These are phyloP conservation scores for Chirona hameri DNA, from an alignment of 2,888 invertebrate genomes.

Conservation along the genomic window DNA sequence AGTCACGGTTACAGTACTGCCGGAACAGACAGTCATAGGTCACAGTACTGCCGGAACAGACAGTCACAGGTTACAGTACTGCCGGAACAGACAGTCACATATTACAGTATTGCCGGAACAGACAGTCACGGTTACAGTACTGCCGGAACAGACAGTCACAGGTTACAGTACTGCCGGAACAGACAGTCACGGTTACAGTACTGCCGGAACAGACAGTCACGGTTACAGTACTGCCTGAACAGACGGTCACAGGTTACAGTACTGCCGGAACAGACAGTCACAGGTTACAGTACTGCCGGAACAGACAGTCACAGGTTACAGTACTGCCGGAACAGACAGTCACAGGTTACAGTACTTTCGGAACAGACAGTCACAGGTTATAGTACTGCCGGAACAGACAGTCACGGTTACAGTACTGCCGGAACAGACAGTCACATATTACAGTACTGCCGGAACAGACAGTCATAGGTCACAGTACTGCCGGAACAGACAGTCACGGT, in stretches of 20 bases:
- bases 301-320: conserved; percentile 7
- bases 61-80: neutral
- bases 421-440: too few relatives aligned
- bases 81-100: conserved; percentile 31
- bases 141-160: neutral
- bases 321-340: neutral
- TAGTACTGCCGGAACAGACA: neutral
- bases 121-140: too few relatives aligned
- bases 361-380: neutral
- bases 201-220: neutral
- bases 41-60: neutral
- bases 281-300: conserved; percentile 33
- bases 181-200: neutral
- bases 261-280: neutral
- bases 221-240: neutral
- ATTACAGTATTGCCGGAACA: neutral
- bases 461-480: neutral
- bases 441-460: neutral
- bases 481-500: neutral
- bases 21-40: neutral
- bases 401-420: neutral
- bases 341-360: neutral
- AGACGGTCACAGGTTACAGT: neutral
- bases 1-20: neutral
- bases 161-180: neutral